A percentile compares a stretch with the other conserved stretches of the same genome.
phyloP scores from a whole-genome alignment of 1,140 invertebrate species.

The Lethrus apterus region DNA sequence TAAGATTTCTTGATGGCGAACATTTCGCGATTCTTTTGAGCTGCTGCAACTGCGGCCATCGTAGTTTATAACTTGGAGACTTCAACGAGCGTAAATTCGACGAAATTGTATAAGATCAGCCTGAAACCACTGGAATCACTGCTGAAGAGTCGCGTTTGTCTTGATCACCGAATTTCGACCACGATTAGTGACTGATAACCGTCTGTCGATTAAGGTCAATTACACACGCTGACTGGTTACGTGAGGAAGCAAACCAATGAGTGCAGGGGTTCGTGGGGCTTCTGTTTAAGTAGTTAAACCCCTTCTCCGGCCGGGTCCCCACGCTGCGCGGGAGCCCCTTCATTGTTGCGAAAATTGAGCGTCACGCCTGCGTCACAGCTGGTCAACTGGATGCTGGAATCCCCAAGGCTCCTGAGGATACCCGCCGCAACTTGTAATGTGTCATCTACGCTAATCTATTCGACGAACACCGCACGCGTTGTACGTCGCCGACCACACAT shows the following conservation, averaged over 20 bases:
- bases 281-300: constrained; percentile 34
- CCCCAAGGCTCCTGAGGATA: constrained; percentile 28
- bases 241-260: constrained; percentile 34
- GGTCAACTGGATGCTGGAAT: constrained; percentile 26
- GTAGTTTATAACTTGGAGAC: constrained; percentile 26
- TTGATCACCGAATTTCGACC: constrained; percentile 25
- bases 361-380: constrained; percentile 34
- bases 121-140: constrained; percentile 34
- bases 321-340: constrained; percentile 29
- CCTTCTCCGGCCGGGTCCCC: constrained; percentile 26
- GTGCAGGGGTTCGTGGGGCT: constrained; percentile 27
- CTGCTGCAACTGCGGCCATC: constrained; percentile 78
- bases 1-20: constrained; percentile 94
- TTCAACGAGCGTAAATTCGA: constrained; percentile 18
- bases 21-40: constrained; percentile 86
- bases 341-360: constrained; percentile 32
- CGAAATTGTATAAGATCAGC: constrained; percentile 28
- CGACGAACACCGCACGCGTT: background rate
- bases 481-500: too few relatives aligned
- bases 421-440: constrained; percentile 16
- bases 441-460: constrained; percentile 3
- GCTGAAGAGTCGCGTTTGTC: constrained; percentile 26
- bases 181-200: constrained; percentile 29
- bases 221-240: constrained; percentile 27
- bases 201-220: constrained; percentile 33